Base-by-base conservation (phyloP, 2,888 invertebrate genomes). In the Heliconius erato region DNA sequence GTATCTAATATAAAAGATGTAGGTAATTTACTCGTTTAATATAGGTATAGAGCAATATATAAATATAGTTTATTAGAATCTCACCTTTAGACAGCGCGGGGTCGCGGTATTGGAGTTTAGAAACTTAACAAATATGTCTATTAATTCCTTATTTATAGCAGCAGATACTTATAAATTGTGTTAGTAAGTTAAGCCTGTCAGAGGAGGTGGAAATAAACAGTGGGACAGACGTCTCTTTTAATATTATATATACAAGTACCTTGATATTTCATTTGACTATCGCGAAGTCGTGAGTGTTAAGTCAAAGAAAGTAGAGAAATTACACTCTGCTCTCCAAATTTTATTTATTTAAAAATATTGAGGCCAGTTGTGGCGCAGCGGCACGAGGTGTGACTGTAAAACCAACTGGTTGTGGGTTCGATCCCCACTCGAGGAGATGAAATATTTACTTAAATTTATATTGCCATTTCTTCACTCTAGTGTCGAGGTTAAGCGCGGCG, bases 191-290 rank as follows among this genome's bases (percentile, higher is more conserved):
- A 80, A 81, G 74, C 71, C 14, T 83, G 84, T 82, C 80, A 83
- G 83, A 72, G 81, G 76, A 82, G 78, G 81, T 79, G 69, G 76
- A 82, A 84, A 81, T 86, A 85, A 85, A 87, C 86, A 85, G 82
- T 80, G 81, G 69, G 71, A 80, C 85, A 84, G 85, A 87, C 40
- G 71, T 71, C 71, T 71, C 44, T 44, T 44, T 71, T 71, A 40
- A 44, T 71, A 40, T 71, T 71, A 23, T 40, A 71, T 16, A 49
- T 40, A 40, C 40, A 40, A n/a, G 44, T 14, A 16, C 44, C 71
- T 44, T 69, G n/a, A 7, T 40, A 69, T 11, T 40, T 40, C 4
- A 69, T 40, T 71, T 44, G 71, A 71, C n/a, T 14, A 71, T 44
- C 71, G 44, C 28, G 40, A 44, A 40, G 23, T 65, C 26, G 65